Percentiles rank a stretch among this genome's conserved stretches.
phyloP scores from a whole-genome alignment of 1,140 invertebrate species.

The Lepidotrigona ventralis region DNA sequence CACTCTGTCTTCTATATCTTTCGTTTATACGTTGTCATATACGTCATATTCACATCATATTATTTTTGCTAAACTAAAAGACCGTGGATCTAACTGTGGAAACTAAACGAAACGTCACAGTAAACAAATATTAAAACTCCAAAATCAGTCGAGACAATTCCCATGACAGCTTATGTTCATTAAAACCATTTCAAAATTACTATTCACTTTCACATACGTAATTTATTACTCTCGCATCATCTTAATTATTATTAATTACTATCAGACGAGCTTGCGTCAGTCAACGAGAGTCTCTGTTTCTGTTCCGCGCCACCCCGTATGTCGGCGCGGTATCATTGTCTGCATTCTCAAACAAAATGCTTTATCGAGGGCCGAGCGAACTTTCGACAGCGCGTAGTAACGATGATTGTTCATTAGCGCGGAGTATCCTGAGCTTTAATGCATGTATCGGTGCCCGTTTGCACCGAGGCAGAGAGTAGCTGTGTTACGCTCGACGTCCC shows the following conservation, averaged over 20 bases:
- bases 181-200: too few relatives aligned
- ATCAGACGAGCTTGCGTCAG: too few relatives aligned
- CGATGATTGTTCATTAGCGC: slow-evolving; percentile 58
- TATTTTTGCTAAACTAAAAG: background rate
- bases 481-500: slow-evolving; percentile 45
- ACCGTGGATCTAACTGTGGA: background rate
- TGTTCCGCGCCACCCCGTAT: background rate
- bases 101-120: too few relatives aligned
- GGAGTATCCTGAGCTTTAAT: slow-evolving; percentile 42
- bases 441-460: slow-evolving; percentile 44
- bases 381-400: slow-evolving; percentile 42
- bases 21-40: background rate
- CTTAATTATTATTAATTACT: too few relatives aligned
- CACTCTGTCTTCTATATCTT: too few relatives aligned
- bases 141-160: background rate
- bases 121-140: too few relatives aligned
- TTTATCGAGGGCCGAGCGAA: slow-evolving; percentile 15
- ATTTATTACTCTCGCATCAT: too few relatives aligned
- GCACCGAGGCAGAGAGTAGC: slow-evolving; percentile 13
- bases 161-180: too few relatives aligned
- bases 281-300: background rate
- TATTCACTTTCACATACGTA: too few relatives aligned
- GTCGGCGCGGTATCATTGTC: background rate
- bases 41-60: background rate
- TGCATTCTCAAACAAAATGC: slow-evolving; percentile 12